Evolutionary conservation across 2,888 invertebrate genomes (phyloP).

Genomic region (Alviniconcha strummeri): DNA sequence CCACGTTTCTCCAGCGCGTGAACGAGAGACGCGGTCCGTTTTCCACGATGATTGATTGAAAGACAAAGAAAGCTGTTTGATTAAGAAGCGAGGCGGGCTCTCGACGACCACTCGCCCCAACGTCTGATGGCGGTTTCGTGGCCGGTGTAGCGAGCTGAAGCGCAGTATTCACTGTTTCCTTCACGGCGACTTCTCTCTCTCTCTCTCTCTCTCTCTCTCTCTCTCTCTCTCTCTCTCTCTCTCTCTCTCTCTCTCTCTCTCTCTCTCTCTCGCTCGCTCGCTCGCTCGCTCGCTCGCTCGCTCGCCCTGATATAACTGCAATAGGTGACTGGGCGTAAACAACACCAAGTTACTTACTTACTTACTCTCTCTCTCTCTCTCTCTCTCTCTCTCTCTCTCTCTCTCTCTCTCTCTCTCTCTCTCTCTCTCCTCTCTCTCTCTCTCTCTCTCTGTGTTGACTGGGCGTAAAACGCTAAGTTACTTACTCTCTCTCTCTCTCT

Average conservation of each 20-base stretch:
- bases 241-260: too few species aligned
- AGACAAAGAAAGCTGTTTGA: conserved; percentile 34
- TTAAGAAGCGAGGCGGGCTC: conserved; percentile 11
- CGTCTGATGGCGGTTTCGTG: background rate
- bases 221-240: background rate
- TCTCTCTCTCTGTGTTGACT: background rate
- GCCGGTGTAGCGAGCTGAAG: background rate
- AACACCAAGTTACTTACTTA: too few species aligned
- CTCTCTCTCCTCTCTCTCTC: background rate
- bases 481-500: background rate
- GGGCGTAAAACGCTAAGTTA: background rate
- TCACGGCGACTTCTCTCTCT: background rate
- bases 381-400: background rate
- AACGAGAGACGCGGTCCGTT: conserved; percentile 18
- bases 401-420: background rate
- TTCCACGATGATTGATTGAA: conserved; percentile 32
- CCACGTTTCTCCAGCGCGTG: conserved; percentile 28
- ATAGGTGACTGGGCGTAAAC: background rate
- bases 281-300: background rate
- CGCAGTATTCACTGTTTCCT: background rate
- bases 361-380: background rate
- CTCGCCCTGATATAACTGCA: background rate
- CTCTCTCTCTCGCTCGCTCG: background rate
- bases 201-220: background rate
- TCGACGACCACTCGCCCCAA: background rate